Evolutionary conservation across 2,888 invertebrate species (phyloP).

Genomic region (Graphium colonna): DNA sequence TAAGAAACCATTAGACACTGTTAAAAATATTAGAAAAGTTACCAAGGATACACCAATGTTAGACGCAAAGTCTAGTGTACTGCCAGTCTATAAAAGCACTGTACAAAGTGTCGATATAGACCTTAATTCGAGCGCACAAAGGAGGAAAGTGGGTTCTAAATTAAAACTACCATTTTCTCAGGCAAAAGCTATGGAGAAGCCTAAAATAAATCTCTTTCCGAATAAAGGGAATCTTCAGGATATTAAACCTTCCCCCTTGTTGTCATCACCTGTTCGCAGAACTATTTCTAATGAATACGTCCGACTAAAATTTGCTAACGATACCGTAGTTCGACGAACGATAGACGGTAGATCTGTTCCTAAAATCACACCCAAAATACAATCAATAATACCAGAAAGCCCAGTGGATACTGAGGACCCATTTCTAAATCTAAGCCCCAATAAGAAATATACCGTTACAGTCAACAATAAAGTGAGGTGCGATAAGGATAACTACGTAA

Average conservation of each 20-base stretch:
- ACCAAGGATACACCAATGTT: constrained; percentile 43
- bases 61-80: constrained; percentile 56
- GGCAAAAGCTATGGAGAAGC: constrained; percentile 64
- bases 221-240: constrained; percentile 51
- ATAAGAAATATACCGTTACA: constrained; percentile 76
- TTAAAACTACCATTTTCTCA: constrained; percentile 70
- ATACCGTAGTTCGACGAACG: constrained; percentile 65
- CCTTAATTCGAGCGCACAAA: constrained; percentile 45
- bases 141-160: constrained; percentile 59
- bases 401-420: constrained; percentile 73
- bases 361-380: constrained; percentile 73
- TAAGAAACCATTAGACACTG: constrained; percentile 57
- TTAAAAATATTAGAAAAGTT: constrained; percentile 46
- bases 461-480: constrained; percentile 74
- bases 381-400: constrained; percentile 75
- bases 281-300: constrained; percentile 78
- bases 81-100: constrained; percentile 63
- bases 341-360: constrained; percentile 69
- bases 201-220: constrained; percentile 69
- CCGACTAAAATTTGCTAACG: constrained; percentile 65
- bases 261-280: constrained; percentile 64
- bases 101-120: constrained; percentile 49
- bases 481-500: constrained; percentile 76
- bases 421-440: constrained; percentile 70
- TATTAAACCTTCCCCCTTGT: constrained; percentile 55